Conservation (phyloP, 2,888 invertebrate species). For the Atrina japonica region DNA sequence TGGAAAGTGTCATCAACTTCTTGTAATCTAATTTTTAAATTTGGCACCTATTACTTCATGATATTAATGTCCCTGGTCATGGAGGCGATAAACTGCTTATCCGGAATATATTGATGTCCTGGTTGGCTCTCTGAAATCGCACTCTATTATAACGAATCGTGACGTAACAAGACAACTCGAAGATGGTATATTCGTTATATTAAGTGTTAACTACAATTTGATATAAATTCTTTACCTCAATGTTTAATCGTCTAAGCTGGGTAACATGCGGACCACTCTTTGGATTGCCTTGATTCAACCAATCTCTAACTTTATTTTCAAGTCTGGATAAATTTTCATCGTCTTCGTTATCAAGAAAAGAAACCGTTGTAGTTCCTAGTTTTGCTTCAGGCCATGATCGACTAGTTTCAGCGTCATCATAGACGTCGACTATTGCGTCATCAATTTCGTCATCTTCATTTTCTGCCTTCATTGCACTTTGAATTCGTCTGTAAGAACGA, state of each 20-base stretch:
- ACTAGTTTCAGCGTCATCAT: conserved; percentile 35
- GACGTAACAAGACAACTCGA: no score
- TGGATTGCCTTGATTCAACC: conserved; percentile 70
- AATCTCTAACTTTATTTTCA: conserved; percentile 69
- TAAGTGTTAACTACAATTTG: no score
- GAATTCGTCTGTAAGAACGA: conserved; percentile 56
- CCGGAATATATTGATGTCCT: no score
- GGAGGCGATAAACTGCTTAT: no score
- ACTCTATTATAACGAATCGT: no score
- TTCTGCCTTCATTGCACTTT: conserved; percentile 49
- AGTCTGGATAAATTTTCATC: conserved; percentile 67
- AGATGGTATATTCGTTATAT: no score
- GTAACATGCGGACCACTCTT: conserved; percentile 63
- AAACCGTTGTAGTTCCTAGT: conserved; percentile 20
- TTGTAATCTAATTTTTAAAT: no score
- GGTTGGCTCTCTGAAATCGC: no score
- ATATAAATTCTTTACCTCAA: no score
- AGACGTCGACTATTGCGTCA: conserved; percentile 10
- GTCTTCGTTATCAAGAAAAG: conserved; percentile 52
- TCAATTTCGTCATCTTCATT: conserved; percentile 17
- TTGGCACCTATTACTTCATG: no score
- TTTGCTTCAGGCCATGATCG: conserved; percentile 31
- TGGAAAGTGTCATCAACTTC: no score
- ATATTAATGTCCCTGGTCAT: no score
- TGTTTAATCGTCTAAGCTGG: conserved; percentile 60